Conservation (phyloP, 2,113 vertebrate genomes). For the Pachypanchax playfairii region DNA sequence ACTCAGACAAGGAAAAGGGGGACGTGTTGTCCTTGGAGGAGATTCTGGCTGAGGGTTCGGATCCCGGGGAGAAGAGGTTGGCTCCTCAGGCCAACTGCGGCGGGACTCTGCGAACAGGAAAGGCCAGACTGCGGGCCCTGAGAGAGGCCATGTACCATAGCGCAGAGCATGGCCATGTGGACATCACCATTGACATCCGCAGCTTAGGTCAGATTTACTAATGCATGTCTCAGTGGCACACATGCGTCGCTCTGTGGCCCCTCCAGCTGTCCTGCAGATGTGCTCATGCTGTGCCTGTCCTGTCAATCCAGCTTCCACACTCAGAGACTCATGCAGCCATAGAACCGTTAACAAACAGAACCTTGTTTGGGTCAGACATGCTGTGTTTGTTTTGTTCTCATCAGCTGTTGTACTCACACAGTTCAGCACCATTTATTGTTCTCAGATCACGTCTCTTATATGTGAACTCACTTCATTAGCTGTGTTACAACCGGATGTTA, state of each 20-base stretch:
- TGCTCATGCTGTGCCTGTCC: conserved; percentile 70
- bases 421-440: no score
- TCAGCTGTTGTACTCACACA: no score
- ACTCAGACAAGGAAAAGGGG: conserved; percentile 80
- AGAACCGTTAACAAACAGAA: neutral
- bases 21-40: conserved; percentile 84
- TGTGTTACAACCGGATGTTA: no score
- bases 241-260: conserved; percentile 51
- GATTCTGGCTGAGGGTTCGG: conserved; percentile 82
- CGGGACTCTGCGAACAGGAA: conserved; percentile 81
- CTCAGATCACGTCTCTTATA: no score
- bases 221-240: conserved; percentile 63
- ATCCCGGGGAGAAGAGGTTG: conserved; percentile 62
- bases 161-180: conserved; percentile 84
- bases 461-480: no score
- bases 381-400: no score
- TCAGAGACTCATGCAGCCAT: conserved; percentile 32
- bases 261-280: conserved; percentile 71
- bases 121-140: conserved; percentile 82
- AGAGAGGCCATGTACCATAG: conserved; percentile 87
- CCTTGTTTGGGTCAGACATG: no score
- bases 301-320: conserved; percentile 49
- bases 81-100: conserved; percentile 60
- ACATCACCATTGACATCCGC: conserved; percentile 87
- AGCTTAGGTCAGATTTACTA: conserved; percentile 82